Percentiles rank a stretch among this genome's conserved stretches.
Conservation (phyloP, 2,888 invertebrate genomes). For the Polia nebulosa region DNA sequence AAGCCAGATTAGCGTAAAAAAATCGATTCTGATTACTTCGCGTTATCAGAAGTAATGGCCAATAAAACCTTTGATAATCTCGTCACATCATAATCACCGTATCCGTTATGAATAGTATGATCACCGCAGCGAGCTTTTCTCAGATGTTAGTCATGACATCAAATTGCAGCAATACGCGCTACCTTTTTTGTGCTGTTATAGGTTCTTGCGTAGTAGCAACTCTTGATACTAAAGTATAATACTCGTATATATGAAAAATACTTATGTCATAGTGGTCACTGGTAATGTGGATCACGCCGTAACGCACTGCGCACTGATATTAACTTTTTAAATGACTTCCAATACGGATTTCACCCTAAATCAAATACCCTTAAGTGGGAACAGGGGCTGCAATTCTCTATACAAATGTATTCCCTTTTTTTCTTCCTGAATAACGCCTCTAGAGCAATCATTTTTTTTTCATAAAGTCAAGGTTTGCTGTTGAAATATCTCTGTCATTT, state of each 20-base stretch:
- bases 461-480: too few relatives aligned
- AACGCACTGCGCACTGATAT: background rate
- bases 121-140: too few relatives aligned
- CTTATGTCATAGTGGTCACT: background rate
- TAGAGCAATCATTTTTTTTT: too few relatives aligned
- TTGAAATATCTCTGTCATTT: too few relatives aligned
- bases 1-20: background rate
- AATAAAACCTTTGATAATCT: slow-evolving; percentile 1
- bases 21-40: slow-evolving; percentile 12
- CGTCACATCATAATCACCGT: background rate
- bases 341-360: too few relatives aligned
- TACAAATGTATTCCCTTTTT: too few relatives aligned
- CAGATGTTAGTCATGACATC: background rate
- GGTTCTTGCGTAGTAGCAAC: background rate
- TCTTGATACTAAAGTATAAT: background rate
- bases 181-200: too few relatives aligned
- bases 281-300: background rate
- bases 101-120: background rate
- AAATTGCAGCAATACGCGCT: background rate
- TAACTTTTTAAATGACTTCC: background rate
- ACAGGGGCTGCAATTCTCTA: too few relatives aligned
- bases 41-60: slow-evolving; percentile 3
- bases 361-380: too few relatives aligned
- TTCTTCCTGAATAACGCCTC: too few relatives aligned
- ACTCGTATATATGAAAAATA: too few relatives aligned